Conservation (phyloP, 1,140 invertebrate species). For the Drosophila pachea region DNA sequence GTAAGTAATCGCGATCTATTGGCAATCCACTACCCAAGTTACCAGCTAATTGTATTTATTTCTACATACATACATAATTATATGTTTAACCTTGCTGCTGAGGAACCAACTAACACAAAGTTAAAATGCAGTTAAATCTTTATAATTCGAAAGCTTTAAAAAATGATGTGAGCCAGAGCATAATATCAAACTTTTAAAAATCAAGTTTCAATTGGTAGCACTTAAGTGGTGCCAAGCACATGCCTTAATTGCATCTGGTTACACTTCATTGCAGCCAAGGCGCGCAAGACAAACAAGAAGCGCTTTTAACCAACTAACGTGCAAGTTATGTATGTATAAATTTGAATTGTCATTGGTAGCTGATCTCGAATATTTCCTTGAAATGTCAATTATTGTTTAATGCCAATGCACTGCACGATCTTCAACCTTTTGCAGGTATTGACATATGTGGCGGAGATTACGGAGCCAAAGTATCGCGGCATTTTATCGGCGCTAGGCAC, state of each 20-base stretch:
- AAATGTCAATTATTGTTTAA: constrained; percentile 16
- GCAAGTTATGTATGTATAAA: too few species aligned
- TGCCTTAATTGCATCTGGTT: too few species aligned
- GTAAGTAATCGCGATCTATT: constrained; percentile 79
- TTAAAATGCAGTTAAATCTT: too few species aligned
- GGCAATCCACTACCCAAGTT: constrained; percentile 13
- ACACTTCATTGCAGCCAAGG: too few species aligned
- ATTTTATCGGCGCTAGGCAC: constrained; percentile 86
- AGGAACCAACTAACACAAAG: too few species aligned
- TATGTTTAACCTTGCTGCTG: constrained; percentile 20
- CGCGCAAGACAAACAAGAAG: too few species aligned
- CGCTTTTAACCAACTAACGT: too few species aligned
- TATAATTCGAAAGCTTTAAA: too few species aligned
- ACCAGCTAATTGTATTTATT: constrained; percentile 19
- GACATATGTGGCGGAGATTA: constrained; percentile 89
- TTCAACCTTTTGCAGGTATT: constrained; percentile 81
- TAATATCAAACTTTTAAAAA: too few species aligned
- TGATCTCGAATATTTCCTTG: constrained; percentile 8
- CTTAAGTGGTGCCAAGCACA: too few species aligned
- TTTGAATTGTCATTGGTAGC: constrained; percentile 4
- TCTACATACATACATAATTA: background rate
- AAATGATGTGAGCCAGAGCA: too few species aligned
- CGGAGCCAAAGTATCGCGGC: constrained; percentile 87
- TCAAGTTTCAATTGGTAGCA: too few species aligned
- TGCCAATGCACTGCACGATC: constrained; percentile 18